phyloP scores from a whole-genome alignment of 2,888 invertebrate species.

The Argyresthia albistria region DNA sequence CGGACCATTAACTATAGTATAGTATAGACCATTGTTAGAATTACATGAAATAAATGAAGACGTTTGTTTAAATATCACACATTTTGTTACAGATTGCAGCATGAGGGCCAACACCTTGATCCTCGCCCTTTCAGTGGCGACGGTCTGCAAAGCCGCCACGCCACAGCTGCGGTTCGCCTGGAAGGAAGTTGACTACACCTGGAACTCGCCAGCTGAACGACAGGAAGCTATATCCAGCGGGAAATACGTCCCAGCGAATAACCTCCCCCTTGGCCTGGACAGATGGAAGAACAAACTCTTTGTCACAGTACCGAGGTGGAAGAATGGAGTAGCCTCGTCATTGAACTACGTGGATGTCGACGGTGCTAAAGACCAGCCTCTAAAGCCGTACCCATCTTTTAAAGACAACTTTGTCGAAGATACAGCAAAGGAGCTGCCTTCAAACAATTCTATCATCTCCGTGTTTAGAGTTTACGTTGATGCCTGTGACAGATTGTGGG shows the following conservation, averaged over 20 bases:
- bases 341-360: slow-evolving; percentile 77
- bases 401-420: slow-evolving; percentile 83
- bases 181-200: slow-evolving; percentile 78
- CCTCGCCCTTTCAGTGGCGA: slow-evolving; percentile 31
- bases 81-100: slow-evolving; percentile 23
- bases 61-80: too few species aligned
- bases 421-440: slow-evolving; percentile 47
- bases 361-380: slow-evolving; percentile 77
- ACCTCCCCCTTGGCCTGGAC: slow-evolving; percentile 79
- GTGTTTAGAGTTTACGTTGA: slow-evolving; percentile 83
- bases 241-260: slow-evolving; percentile 75
- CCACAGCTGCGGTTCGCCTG: slow-evolving; percentile 78
- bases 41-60: too few species aligned
- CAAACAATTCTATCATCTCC: slow-evolving; percentile 77
- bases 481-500: slow-evolving; percentile 86
- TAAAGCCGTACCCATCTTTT: slow-evolving; percentile 85
- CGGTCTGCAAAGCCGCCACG: slow-evolving; percentile 49
- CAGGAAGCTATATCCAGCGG: slow-evolving; percentile 74
- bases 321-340: slow-evolving; percentile 79
- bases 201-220: slow-evolving; percentile 74
- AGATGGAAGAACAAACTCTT: slow-evolving; percentile 81
- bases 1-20: too few species aligned
- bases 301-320: slow-evolving; percentile 80
- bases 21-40: too few species aligned
- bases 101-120: slow-evolving; percentile 39